Conservation (phyloP, 1,140 invertebrate species). For the Paraescarpia echinospica region DNA sequence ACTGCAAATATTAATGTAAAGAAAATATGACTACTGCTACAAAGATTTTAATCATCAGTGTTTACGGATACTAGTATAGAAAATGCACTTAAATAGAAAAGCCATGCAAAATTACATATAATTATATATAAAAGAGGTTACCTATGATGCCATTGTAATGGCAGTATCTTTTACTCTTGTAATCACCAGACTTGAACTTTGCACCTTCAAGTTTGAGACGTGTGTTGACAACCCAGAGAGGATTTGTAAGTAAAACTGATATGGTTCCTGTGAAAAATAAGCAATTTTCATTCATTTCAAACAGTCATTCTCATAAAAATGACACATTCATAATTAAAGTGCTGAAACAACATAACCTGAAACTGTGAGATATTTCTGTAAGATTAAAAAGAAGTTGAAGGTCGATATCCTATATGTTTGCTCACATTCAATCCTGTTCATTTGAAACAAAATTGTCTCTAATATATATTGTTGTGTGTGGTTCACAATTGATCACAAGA, state of each 20-base stretch:
- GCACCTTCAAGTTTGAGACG: constrained; percentile 76
- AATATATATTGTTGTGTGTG: neutral
- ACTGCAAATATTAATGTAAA: too few species aligned
- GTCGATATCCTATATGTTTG: neutral
- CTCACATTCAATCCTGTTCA: neutral
- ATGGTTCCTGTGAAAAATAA: constrained; percentile 64
- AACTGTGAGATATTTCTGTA: neutral
- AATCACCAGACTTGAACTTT: constrained; percentile 45
- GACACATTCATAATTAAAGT: neutral
- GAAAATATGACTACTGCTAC: too few species aligned
- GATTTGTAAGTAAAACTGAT: constrained; percentile 83
- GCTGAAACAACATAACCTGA: neutral
- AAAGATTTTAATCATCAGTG: neutral
- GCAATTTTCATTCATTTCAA: constrained; percentile 73
- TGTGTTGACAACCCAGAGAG: constrained; percentile 89
- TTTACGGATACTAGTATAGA: neutral
- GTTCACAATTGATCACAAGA: too few species aligned
- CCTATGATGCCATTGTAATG: constrained; percentile 63
- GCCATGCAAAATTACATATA: neutral
- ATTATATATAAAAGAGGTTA: constrained; percentile 39
- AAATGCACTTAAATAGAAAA: neutral
- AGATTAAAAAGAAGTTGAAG: neutral
- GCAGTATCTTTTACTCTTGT: constrained; percentile 32
- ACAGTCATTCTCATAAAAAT: constrained; percentile 27
- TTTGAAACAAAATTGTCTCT: neutral